Base-by-base conservation (phyloP, 1,140 invertebrate species). In the Caenorhabditis latens region DNA sequence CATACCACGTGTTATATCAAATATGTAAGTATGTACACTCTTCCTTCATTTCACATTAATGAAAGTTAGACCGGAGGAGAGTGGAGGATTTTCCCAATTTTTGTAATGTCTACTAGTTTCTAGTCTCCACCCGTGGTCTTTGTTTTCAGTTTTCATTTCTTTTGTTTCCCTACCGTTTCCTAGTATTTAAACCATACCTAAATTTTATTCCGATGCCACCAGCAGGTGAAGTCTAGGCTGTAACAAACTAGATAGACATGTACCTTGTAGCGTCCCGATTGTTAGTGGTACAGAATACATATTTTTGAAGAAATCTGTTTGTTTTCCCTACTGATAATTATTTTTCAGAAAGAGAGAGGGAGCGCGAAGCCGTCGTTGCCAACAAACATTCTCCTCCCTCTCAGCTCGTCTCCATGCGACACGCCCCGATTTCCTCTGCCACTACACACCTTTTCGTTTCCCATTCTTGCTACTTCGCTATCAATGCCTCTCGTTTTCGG, bases 61-160 rank as follows among this genome's bases (percentile, higher is more conserved):
- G 24, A 63, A 63, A 63, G 21, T 63, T 16, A 14, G 13, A 14
- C 50, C 50, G 11, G 13, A 11, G 21, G 21, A 32, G 9, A n/a
- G 57, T 53, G 9, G 11, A 58, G 19, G 55, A 58, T 58, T 58
- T 58, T 58, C 6, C 55, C 55, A 58, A 58, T 63, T 21, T 63
- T 63, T 14, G 24, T 40, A 63, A 63, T 63, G 61, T 63, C 61
- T 63, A 32, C 61, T 11, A 63, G 61, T 63, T 63, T 58, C 55
- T 53, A 53, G 9, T 9, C 16, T 53, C 32, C 32, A 32, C 32
- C 32, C 32, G 32, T 32, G 32, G 32, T 32, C 32, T 58, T 21
- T 58, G 19, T 58, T 58, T n/a, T 58, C 4, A 21, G 19, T 63
- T 21, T 8, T 40, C 2, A 13, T 11, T 58, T 58, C 55, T 19